A percentile compares a stretch with the other conserved stretches of the same genome.
Conservation (phyloP, 2,888 invertebrate genomes). For the Smittia aterrima region DNA sequence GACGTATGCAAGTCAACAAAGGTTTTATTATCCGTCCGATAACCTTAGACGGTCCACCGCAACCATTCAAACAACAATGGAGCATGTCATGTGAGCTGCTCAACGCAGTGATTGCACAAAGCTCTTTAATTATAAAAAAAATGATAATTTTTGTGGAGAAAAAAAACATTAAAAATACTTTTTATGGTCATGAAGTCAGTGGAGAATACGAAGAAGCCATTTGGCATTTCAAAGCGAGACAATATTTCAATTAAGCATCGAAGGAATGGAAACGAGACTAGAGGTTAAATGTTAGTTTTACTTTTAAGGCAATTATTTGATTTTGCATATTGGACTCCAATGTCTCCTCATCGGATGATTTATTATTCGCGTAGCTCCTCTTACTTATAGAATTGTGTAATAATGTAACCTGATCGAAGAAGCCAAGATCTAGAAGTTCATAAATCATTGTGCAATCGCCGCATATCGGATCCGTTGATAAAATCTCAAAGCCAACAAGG, state of each 20-base stretch:
- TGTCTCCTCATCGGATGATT: too few species aligned
- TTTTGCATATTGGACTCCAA: not conserved
- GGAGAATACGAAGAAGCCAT: not conserved
- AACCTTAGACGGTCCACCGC: slow-evolving; percentile 27
- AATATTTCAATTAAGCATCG: slow-evolving; percentile 7
- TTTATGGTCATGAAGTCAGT: slow-evolving; percentile 16
- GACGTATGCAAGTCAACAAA: not conserved
- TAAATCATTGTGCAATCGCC: not conserved
- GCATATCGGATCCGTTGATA: slow-evolving; percentile 17
- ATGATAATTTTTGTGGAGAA: not conserved
- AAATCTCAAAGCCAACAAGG: slow-evolving; percentile 23
- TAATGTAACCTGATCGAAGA: slow-evolving; percentile 6
- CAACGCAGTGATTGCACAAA: not conserved
- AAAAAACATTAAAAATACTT: not conserved
- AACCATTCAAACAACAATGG: slow-evolving; percentile 39
- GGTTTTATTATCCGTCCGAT: slow-evolving; percentile 17
- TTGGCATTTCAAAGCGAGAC: not conserved
- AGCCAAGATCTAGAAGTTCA: slow-evolving; percentile 1
- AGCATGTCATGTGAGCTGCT: slow-evolving; percentile 25
- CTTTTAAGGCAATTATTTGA: not conserved
- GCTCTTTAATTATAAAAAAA: not conserved
- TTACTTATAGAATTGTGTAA: not conserved
- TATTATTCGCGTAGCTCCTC: not conserved
- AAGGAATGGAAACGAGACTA: not conserved
- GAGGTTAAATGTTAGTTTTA: not conserved